Evolutionary conservation across 2,797 vertebrate species (phyloP).

Genomic region (Holocentrus rufus): DNA sequence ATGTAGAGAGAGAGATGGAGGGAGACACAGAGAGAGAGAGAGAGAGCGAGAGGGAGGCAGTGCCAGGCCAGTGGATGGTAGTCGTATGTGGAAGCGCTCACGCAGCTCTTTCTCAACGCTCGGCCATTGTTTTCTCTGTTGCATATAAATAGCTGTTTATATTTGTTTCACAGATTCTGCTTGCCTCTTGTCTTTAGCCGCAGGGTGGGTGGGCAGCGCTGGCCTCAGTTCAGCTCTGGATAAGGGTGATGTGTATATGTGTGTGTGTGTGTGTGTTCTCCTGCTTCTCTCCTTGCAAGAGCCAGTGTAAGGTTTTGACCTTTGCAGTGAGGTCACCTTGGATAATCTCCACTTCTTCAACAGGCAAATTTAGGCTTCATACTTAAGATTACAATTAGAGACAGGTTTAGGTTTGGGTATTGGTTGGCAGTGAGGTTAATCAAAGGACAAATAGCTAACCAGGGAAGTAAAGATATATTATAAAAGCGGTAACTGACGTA

Average conservation of each 20-base stretch:
- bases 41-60: neutral
- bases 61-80: slow-evolving; percentile 37
- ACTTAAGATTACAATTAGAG: too few species aligned
- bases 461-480: too few species aligned
- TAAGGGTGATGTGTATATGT: slow-evolving; percentile 10
- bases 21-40: neutral
- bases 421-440: too few species aligned
- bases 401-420: too few species aligned
- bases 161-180: slow-evolving; percentile 51
- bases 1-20: neutral
- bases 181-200: slow-evolving; percentile 35
- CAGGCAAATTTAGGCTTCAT: too few species aligned
- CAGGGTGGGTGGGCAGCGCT: slow-evolving; percentile 30
- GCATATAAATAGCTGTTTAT: slow-evolving; percentile 67
- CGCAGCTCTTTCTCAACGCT: slow-evolving; percentile 44
- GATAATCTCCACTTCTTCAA: too few species aligned
- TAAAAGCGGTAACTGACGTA: too few species aligned
- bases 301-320: slow-evolving; percentile 8
- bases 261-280: slow-evolving; percentile 3
- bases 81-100: slow-evolving; percentile 37
- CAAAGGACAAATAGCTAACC: too few species aligned
- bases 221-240: slow-evolving; percentile 28
- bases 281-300: slow-evolving; percentile 5
- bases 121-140: slow-evolving; percentile 53
- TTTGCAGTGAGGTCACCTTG: too few species aligned